These are phyloP conservation scores for Philhelius pedissequus DNA, from an alignment of 2,888 invertebrate species.

Conservation along the genomic window DNA sequence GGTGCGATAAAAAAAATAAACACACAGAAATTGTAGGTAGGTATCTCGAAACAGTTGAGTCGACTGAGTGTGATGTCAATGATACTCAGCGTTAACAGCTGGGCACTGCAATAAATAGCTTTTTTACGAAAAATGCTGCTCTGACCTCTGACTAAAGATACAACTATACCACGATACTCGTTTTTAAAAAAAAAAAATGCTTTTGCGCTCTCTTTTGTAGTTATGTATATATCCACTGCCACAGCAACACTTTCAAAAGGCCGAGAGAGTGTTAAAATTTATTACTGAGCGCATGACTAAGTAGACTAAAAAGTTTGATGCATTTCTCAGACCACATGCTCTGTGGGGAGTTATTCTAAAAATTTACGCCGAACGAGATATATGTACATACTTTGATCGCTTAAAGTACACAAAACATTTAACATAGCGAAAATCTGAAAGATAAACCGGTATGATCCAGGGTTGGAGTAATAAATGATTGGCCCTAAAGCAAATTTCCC, in stretches of 20 bases:
- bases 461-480: not conserved
- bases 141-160: not conserved
- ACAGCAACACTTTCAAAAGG: not conserved
- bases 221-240: not conserved
- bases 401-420: not conserved
- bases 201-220: not conserved
- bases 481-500: not conserved
- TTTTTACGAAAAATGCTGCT: constrained; percentile 20
- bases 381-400: not conserved
- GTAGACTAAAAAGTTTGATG: not conserved
- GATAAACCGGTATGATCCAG: not conserved
- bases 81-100: constrained; percentile 49
- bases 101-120: constrained; percentile 45
- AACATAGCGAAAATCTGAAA: not conserved
- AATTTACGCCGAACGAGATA: not conserved
- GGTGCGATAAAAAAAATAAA: not conserved
- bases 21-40: not conserved
- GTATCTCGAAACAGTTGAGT: constrained; percentile 26
- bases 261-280: not conserved
- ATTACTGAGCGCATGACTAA: not conserved
- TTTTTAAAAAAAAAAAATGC: not conserved
- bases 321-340: not conserved
- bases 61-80: constrained; percentile 24
- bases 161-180: not conserved
- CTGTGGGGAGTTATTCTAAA: not conserved